Evolutionary conservation across 2,113 vertebrate genomes (phyloP), one percentile per base, ranked within the genome.

Genomic region (Dasypus novemcinctus): DNA sequence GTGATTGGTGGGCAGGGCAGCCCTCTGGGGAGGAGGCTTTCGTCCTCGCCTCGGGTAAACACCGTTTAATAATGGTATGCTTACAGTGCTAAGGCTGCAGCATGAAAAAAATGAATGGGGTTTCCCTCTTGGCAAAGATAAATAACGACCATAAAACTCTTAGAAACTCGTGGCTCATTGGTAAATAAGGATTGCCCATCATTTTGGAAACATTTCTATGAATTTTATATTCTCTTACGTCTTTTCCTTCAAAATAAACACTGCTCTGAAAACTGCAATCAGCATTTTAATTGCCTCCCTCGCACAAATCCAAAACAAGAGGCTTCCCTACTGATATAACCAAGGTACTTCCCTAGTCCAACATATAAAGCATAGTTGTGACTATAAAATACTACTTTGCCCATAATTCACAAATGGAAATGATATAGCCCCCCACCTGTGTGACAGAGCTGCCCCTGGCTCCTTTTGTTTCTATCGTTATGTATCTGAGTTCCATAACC

Each of bases 1-100:
- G 96, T 97, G 97, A 99, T 99, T 99, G 99, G 99, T 68, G 95
- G 88, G 97, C 14, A 71, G 83, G 81, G 95, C 15, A 71, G 97
- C 97, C 98, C 98, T 98, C 95, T 92, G 95, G 97, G 98, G 90
- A 96, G 36, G 86, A 96, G 93, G 52, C 88, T 94, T 94, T 95
- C 97, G 2, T 96, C 83, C 92, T 74, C 59, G 29, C 75, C 66
- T 76, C 71, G 2, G 27, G 87, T 90, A 97, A 98, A 98, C 94
- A 94, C 86, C 94, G 95, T 98, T 98, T 98, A 98, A 98, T 97
- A 97, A 98, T 94, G 97, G 96, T 88, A 97, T 98, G 87, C 94
- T 90, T 20, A 81, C 92, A 97, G 98, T 96, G 78, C 76, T 71
- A 85, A 94, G 78, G 87, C 36, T 66, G 86, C 95, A 1, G 5